phyloP scores from a whole-genome alignment of 2,113 vertebrate species.

The Lampris megalopsis region DNA sequence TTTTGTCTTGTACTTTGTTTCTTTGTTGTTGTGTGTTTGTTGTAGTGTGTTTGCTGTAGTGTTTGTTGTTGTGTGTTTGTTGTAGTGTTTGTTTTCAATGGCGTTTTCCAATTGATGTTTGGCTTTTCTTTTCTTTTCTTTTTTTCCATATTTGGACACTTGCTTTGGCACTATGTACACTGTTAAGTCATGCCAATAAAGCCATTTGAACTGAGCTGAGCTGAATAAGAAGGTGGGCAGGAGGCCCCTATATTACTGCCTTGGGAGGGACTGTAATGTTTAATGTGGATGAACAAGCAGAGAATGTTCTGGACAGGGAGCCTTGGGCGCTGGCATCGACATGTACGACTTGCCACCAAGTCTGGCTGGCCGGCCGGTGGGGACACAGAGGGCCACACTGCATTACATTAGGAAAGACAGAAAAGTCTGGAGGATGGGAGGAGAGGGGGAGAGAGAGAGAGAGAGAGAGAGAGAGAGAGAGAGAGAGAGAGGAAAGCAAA shows the following conservation, averaged over 20 bases:
- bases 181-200: too few relatives aligned
- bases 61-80: too few relatives aligned
- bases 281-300: not conserved
- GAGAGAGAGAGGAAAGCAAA: not conserved
- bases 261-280: not conserved
- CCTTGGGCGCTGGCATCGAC: not conserved
- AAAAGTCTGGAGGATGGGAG: not conserved
- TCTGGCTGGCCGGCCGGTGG: not conserved
- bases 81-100: too few relatives aligned
- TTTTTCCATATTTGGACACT: too few relatives aligned
- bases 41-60: too few relatives aligned
- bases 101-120: too few relatives aligned
- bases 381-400: not conserved
- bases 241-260: not conserved
- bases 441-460: slow-evolving; percentile 1
- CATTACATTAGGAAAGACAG: not conserved
- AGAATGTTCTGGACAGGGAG: slow-evolving; percentile 5
- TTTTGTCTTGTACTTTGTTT: too few relatives aligned
- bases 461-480: slow-evolving; percentile 4
- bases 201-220: too few relatives aligned
- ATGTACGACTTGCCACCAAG: not conserved
- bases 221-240: not conserved
- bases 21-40: too few relatives aligned
- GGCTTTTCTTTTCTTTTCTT: too few relatives aligned
- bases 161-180: too few relatives aligned